Conservation (phyloP, 2,888 invertebrate genomes). For the Phragmatobia fuliginosa region DNA sequence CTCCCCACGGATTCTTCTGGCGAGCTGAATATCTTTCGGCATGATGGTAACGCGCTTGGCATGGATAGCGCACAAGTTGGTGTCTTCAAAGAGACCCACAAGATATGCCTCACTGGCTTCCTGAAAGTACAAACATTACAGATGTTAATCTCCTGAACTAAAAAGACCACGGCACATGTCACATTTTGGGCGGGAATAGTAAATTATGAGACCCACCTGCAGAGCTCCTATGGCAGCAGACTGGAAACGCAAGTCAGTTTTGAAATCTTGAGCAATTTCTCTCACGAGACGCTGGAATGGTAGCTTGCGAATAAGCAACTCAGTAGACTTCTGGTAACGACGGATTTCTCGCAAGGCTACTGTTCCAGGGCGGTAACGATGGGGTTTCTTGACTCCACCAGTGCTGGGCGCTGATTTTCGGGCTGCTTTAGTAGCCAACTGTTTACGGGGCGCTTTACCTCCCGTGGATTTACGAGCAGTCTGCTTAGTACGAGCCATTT, state of each 20-base stretch:
- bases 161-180: background rate
- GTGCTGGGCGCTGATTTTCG: constrained; percentile 98
- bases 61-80: constrained; percentile 98
- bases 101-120: constrained; percentile 97
- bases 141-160: background rate
- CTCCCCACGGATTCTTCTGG: constrained; percentile 98
- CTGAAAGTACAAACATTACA: constrained; percentile 78
- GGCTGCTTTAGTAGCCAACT: constrained; percentile 97
- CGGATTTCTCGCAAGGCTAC: constrained; percentile 97
- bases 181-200: background rate
- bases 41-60: constrained; percentile 99
- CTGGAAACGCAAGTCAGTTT: constrained; percentile 97
- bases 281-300: constrained; percentile 93
- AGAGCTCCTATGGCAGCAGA: constrained; percentile 97
- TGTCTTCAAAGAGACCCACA: constrained; percentile 98
- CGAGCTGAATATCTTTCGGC: constrained; percentile 99
- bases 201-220: constrained; percentile 87
- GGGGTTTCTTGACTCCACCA: constrained; percentile 98
- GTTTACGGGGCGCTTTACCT: constrained; percentile 98
- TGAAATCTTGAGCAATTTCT: background rate
- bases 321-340: constrained; percentile 98
- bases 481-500: constrained; percentile 99
- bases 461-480: constrained; percentile 98
- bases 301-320: constrained; percentile 97
- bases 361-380: constrained; percentile 98